Percentiles rank a stretch among this genome's conserved stretches.
Conservation (phyloP, 2,113 vertebrate species). For the Isurus oxyrinchus region DNA sequence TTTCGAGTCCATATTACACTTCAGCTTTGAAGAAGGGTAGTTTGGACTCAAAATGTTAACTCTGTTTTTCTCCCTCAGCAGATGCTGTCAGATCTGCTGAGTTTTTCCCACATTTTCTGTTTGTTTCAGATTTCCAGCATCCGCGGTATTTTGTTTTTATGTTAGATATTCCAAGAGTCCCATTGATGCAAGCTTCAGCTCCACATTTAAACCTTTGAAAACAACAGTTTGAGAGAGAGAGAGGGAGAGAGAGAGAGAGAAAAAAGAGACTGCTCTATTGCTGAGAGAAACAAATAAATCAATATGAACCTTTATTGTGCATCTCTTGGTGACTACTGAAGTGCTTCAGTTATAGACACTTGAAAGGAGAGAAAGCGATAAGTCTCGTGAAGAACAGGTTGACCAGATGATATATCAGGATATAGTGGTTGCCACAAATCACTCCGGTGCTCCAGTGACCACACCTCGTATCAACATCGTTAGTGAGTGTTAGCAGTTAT, state of each 20-base stretch:
- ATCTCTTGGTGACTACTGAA: not conserved
- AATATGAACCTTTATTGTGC: not conserved
- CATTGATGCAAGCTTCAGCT: not conserved
- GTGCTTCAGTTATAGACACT: not conserved
- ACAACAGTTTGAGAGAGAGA: not conserved
- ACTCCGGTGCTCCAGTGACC: not conserved
- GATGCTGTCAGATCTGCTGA: too few species aligned
- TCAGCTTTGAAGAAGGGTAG: too few species aligned
- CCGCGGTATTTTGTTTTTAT: too few species aligned
- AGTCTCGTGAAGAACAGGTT: not conserved
- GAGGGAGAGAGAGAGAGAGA: not conserved
- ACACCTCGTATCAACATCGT: not conserved
- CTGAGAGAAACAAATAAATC: not conserved
- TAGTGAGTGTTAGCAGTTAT: not conserved
- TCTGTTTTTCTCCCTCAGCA: too few species aligned
- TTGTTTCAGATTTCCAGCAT: too few species aligned
- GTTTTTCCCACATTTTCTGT: too few species aligned
- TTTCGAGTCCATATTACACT: too few species aligned
- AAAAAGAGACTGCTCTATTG: not conserved
- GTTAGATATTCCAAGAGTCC: not conserved
- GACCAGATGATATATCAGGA: not conserved
- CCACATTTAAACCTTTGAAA: not conserved
- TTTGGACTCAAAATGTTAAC: too few species aligned
- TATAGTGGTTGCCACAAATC: too few species aligned
- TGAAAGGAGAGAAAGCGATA: not conserved